Evolutionary conservation across 2,113 vertebrate species (phyloP).

Genomic region (Todiramphus saurophagus): DNA sequence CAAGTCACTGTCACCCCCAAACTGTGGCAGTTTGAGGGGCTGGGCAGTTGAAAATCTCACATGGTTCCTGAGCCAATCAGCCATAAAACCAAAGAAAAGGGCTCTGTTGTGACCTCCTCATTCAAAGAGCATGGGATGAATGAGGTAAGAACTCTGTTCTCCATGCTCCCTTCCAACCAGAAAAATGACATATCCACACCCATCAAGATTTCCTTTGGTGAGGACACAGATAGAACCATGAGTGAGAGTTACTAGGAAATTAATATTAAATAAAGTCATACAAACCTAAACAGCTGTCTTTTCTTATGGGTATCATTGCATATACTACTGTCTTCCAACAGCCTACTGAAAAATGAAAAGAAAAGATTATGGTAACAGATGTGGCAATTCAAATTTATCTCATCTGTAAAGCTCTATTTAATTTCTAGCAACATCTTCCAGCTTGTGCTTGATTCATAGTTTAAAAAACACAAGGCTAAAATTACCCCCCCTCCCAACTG

Average conservation of each 20-base stretch:
- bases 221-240: not conserved
- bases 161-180: not conserved
- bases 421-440: not conserved
- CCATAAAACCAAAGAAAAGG: not conserved
- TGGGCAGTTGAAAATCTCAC: not conserved
- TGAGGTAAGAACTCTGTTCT: not conserved
- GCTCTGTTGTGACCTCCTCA: not conserved
- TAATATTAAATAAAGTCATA: constrained; percentile 64
- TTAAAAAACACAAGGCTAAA: not conserved
- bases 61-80: not conserved
- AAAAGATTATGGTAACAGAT: constrained; percentile 44
- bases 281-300: constrained; percentile 94
- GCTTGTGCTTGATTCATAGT: not conserved
- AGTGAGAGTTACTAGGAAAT: not conserved
- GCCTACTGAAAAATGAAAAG: constrained; percentile 81
- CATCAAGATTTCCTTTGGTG: not conserved
- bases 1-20: not conserved
- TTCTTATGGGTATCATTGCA: constrained; percentile 90
- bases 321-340: constrained; percentile 86
- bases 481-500: not conserved
- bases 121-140: not conserved
- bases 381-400: not conserved
- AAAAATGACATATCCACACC: not conserved
- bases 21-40: not conserved
- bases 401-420: not conserved